Evolutionary conservation across 1,140 invertebrate species (phyloP), one percentile per base, ranked within the genome.

Genomic region (Pteromalus puparum): DNA sequence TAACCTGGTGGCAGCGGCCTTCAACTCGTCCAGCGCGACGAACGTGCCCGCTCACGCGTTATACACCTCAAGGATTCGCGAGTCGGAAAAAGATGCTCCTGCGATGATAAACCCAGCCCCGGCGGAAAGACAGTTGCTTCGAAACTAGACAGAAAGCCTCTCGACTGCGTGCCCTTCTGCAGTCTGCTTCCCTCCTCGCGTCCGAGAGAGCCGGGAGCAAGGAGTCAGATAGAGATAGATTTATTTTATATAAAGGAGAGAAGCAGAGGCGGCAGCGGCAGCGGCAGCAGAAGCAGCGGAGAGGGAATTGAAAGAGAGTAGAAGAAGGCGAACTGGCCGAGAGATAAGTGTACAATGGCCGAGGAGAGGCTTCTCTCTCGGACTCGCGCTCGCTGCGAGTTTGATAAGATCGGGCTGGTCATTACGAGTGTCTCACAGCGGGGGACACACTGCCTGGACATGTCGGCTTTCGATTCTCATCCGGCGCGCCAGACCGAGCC

Each of bases 361-460:
- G 87, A 88, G 88, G 88, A 89, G 87, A 38, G 30, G 79, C 73
- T 77, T 46, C 72, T 26, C 15, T 48, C 2, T n/a, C 70, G 28
- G 46, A 24, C 87, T 83, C 86, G 79, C 72, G 75, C 85, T 84
- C 87, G 82, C 82, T 13, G 46, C 77, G 79, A 84, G 82, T 81
- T 87, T 90, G 90, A 90, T 91, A 90, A 91, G 90, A 91, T 91
- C 90, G 89, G 89, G 87, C 85, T 88, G 90, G 90, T 90, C 90
- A 91, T 91, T 91, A 91, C 90, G 89, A 90, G 88, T 90, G 90
- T 91, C 90, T 90, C 90, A 75, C 90, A 91, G 90, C 89, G 85
- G 89, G 90, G 88, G 88, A 89, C 88, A 90, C 84, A 77, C 78
- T 87, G 88, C 88, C 87, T 89, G 90, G 89, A 90, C 90, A 91